Conservation (phyloP, 2,888 invertebrate genomes). For the Timema podura region DNA sequence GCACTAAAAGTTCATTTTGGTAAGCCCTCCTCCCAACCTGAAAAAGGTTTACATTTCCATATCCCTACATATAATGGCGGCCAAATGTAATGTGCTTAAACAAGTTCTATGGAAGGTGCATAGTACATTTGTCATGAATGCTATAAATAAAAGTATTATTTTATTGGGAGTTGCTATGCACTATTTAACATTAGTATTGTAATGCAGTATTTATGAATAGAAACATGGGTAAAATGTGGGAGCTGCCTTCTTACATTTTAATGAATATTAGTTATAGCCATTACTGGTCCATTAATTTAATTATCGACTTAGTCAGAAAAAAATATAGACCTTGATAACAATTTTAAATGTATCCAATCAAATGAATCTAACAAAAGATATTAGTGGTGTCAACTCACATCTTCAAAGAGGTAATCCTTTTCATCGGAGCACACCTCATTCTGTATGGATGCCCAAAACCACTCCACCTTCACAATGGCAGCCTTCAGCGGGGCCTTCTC, state of each 20-base stretch:
- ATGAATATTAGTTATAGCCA: neutral
- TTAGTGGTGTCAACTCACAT: conserved; percentile 55
- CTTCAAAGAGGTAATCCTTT: conserved; percentile 81
- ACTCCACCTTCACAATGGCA: conserved; percentile 83
- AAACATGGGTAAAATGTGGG: neutral
- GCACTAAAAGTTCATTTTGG: too few relatives aligned
- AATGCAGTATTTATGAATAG: neutral
- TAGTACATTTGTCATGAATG: too few relatives aligned
- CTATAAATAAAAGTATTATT: too few relatives aligned
- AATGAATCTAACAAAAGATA: neutral
- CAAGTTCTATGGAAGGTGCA: too few relatives aligned
- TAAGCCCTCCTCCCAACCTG: too few relatives aligned
- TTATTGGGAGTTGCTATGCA: too few relatives aligned
- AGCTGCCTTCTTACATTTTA: neutral
- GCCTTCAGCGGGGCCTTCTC: conserved; percentile 64
- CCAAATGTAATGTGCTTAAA: too few relatives aligned
- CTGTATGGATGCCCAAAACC: conserved; percentile 98
- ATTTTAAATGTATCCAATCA: neutral
- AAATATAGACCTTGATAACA: neutral
- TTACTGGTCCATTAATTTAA: too few relatives aligned
- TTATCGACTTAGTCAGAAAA: neutral
- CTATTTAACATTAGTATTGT: neutral
- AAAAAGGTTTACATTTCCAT: too few relatives aligned
- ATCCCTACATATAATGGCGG: too few relatives aligned
- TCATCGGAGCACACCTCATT: conserved; percentile 92